Evolutionary conservation across 1,140 invertebrate genomes (phyloP).

Genomic region (Orussus abietinus): DNA sequence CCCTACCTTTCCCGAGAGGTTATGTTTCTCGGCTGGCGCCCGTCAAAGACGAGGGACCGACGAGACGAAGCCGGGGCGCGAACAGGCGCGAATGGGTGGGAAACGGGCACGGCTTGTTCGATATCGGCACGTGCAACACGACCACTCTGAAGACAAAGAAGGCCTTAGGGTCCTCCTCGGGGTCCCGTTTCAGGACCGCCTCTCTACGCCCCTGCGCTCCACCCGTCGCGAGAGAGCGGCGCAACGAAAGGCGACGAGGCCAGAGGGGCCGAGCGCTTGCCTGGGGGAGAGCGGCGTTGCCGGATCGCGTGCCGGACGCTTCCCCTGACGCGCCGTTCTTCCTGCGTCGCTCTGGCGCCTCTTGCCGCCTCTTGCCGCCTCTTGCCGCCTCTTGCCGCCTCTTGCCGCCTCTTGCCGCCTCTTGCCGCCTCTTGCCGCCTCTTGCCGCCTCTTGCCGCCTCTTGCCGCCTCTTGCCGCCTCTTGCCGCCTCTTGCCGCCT

Average conservation of each 20-base stretch:
- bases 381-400: conserved; percentile 7
- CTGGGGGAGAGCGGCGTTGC: not conserved
- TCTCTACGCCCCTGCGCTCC: conserved; percentile 43
- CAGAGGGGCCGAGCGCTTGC: not conserved
- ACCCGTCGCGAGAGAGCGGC: conserved; percentile 21
- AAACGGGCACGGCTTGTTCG: not conserved
- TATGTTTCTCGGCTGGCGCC: not conserved
- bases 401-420: too few species aligned
- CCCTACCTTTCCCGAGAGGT: not conserved
- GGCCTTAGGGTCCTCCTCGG: conserved; percentile 29
- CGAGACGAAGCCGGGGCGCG: conserved; percentile 2
- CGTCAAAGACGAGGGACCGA: conserved; percentile 5
- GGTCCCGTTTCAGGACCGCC: conserved; percentile 34
- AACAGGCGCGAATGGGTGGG: not conserved
- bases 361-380: conserved; percentile 8
- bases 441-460: too few species aligned
- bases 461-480: too few species aligned
- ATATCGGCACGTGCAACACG: conserved; percentile 1
- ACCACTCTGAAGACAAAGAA: conserved; percentile 24
- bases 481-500: too few species aligned
- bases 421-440: too few species aligned
- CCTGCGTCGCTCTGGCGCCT: too few species aligned
- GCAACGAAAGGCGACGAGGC: not conserved
- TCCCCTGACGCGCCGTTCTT: not conserved
- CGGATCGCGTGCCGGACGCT: not conserved